A percentile compares a stretch with the other conserved stretches of the same genome.
These are phyloP conservation scores for Thera britannica DNA, from an alignment of 2,888 invertebrate species.

Conservation along the genomic window DNA sequence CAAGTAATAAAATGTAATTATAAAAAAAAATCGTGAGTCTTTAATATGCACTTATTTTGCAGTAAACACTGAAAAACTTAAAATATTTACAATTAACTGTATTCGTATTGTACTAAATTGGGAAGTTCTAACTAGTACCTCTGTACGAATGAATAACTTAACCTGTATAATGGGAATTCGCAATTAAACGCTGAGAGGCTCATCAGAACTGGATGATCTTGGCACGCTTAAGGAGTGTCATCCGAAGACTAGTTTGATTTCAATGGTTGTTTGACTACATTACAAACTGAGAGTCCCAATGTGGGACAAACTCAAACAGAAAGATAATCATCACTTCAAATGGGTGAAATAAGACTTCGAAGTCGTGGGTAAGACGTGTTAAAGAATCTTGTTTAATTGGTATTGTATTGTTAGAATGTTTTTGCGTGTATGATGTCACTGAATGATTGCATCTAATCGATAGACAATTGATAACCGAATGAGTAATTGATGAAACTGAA, in stretches of 20 bases:
- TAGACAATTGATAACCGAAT: conserved; percentile 18
- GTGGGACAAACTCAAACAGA: conserved; percentile 1
- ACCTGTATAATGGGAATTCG: conserved; percentile 48
- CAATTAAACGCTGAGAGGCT: conserved; percentile 50
- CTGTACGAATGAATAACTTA: conserved; percentile 4
- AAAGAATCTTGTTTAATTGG: neutral
- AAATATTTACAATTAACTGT: too few species aligned
- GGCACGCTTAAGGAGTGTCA: conserved; percentile 62
- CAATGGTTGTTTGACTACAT: conserved; percentile 28
- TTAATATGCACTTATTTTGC: conserved; percentile 3
- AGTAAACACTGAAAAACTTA: conserved; percentile 2
- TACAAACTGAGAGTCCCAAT: neutral
- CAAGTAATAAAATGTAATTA: neutral
- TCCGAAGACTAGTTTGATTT: conserved; percentile 45
- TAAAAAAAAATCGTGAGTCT: conserved; percentile 14
- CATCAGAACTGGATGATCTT: conserved; percentile 64
- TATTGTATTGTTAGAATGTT: neutral
- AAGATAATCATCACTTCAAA: neutral
- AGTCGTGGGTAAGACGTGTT: neutral
- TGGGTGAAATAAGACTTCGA: neutral
- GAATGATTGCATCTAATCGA: neutral
- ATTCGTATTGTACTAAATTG: too few species aligned
- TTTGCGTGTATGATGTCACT: conserved; percentile 8
- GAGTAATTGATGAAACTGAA: conserved; percentile 29
- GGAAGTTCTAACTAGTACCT: too few species aligned